Conservation (phyloP, 2,797 vertebrate genomes). For the Picus viridis region DNA sequence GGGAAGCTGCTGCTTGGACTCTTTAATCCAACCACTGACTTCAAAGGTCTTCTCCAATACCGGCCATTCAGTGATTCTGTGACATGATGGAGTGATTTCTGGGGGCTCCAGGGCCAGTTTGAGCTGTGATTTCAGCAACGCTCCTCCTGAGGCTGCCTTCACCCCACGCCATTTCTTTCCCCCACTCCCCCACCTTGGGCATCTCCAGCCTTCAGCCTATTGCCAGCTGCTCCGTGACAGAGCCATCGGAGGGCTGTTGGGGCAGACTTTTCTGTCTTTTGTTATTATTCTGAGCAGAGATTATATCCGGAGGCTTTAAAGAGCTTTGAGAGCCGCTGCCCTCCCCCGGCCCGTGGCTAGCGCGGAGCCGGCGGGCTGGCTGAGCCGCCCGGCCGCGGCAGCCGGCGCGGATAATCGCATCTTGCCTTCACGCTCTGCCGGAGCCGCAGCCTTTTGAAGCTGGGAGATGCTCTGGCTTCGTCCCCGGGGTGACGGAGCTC, state of each 20-base stretch:
- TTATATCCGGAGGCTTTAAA: constrained; percentile 39
- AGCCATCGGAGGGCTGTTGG: accelerated
- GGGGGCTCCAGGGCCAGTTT: neutral
- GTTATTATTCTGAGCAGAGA: constrained; percentile 3
- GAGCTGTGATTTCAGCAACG: neutral
- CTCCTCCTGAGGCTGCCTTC: neutral
- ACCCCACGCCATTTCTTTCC: neutral
- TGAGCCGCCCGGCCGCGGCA: neutral
- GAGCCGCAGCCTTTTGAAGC: neutral
- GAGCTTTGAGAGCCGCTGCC: neutral
- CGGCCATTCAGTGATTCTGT: no score
- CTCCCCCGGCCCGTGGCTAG: neutral
- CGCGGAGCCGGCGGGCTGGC: neutral
- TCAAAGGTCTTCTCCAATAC: no score
- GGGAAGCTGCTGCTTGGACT: neutral
- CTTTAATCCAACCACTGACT: no score
- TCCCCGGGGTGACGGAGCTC: neutral
- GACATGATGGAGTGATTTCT: neutral
- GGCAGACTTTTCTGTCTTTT: neutral
- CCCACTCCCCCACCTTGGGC: no score
- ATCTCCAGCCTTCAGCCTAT: no score
- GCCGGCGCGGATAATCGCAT: neutral
- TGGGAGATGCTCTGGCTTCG: accelerated
- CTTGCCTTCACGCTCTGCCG: constrained; percentile 24
- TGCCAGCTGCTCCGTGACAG: accelerated